phyloP scores from a whole-genome alignment of 2,113 vertebrate species.

The Desmodus rotundus region DNA sequence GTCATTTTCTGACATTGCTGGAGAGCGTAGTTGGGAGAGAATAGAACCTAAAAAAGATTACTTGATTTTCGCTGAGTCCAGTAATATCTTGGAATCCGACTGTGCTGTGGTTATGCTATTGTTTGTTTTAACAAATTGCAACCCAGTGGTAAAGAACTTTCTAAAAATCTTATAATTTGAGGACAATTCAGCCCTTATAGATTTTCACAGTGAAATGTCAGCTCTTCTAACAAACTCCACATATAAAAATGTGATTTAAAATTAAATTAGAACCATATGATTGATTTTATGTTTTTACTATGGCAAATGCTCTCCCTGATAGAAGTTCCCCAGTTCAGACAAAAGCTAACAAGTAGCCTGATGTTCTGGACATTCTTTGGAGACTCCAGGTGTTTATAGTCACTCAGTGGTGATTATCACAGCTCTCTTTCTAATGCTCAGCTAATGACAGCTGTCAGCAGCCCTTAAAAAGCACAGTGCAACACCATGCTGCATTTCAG shows the following conservation, averaged over 20 bases:
- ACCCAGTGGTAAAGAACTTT: constrained; percentile 77
- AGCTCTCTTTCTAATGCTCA: not conserved
- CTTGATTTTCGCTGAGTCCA: constrained; percentile 82
- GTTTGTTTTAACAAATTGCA: constrained; percentile 85
- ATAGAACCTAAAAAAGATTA: constrained; percentile 80
- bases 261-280: constrained; percentile 76
- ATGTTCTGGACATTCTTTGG: not conserved
- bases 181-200: constrained; percentile 70
- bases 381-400: constrained; percentile 9
- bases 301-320: constrained; percentile 19
- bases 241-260: constrained; percentile 75
- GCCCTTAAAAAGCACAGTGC: not conserved
- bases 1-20: constrained; percentile 81
- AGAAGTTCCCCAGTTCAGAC: constrained; percentile 21
- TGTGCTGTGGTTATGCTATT: constrained; percentile 74
- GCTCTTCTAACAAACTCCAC: constrained; percentile 70
- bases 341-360: constrained; percentile 46
- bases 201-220: constrained; percentile 73
- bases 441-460: constrained; percentile 61
- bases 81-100: constrained; percentile 74
- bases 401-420: constrained; percentile 42
- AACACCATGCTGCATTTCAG: not conserved
- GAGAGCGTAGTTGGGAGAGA: constrained; percentile 76
- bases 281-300: constrained; percentile 70
- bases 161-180: constrained; percentile 73